A percentile compares a stretch with the other conserved stretches of the same genome.
Evolutionary conservation across 2,113 vertebrate species (phyloP).

Genomic region (Lanius collurio): DNA sequence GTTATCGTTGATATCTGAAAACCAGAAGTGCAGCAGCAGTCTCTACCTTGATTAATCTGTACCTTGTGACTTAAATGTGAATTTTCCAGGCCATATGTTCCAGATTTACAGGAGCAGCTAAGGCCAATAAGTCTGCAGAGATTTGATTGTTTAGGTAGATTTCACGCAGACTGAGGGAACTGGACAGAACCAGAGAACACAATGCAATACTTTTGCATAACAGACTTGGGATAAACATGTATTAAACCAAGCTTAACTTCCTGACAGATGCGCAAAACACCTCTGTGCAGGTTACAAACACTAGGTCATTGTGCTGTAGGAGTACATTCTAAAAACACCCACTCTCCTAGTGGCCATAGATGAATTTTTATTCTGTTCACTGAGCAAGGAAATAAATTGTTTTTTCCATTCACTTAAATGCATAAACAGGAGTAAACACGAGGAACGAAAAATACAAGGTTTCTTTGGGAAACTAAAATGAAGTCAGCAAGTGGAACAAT

Average conservation of each 20-base stretch:
- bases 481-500: neutral
- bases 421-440: neutral
- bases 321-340: neutral
- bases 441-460: neutral
- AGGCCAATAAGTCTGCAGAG: neutral
- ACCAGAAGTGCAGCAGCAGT: neutral
- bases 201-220: neutral
- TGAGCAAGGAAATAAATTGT: neutral
- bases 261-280: neutral
- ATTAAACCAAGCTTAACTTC: neutral
- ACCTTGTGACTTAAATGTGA: neutral
- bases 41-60: neutral
- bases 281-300: neutral
- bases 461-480: neutral
- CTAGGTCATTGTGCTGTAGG: neutral
- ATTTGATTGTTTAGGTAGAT: neutral
- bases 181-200: neutral
- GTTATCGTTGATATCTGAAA: neutral
- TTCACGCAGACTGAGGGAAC: neutral
- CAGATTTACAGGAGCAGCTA: constrained; percentile 27
- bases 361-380: neutral
- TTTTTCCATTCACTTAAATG: neutral
- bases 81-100: constrained; percentile 30
- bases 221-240: neutral
- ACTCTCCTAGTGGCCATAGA: neutral